phyloP scores from a whole-genome alignment of 2,888 invertebrate species.

The Cephus spinipes region DNA sequence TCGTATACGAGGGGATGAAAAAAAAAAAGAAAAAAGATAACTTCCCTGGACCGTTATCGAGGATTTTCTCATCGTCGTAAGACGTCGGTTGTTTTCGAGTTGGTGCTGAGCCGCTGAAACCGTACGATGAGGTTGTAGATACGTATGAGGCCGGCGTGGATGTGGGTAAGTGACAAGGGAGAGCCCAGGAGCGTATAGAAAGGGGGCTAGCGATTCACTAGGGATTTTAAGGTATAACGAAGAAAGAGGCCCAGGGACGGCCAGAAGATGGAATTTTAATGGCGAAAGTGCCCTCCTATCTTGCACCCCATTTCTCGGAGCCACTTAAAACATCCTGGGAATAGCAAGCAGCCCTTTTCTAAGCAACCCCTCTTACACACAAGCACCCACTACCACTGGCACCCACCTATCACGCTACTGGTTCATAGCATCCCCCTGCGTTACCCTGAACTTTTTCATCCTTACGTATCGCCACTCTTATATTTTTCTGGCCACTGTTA shows the following conservation, averaged over 20 bases:
- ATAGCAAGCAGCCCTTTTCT: conserved; percentile 21
- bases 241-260: not conserved
- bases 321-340: conserved; percentile 22
- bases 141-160: not conserved
- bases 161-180: not conserved
- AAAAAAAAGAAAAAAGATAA: not conserved
- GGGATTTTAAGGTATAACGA: not conserved
- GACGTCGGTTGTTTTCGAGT: not conserved
- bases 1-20: not conserved
- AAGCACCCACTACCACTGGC: not conserved
- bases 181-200: not conserved
- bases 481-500: not conserved
- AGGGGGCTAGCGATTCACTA: not conserved
- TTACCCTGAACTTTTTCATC: not conserved
- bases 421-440: not conserved
- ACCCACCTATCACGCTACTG: not conserved
- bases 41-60: not conserved
- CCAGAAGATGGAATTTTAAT: conserved; percentile 8
- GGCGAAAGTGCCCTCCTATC: conserved; percentile 1
- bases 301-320: conserved; percentile 1
- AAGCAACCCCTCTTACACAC: not conserved
- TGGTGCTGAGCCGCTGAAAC: not conserved
- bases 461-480: not conserved
- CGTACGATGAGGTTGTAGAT: not conserved
- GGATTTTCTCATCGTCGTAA: conserved; percentile 1